Evolutionary conservation across 2,113 vertebrate species (phyloP), one percentile per base, ranked within the genome.

Genomic region (Microcebus tavaratra): DNA sequence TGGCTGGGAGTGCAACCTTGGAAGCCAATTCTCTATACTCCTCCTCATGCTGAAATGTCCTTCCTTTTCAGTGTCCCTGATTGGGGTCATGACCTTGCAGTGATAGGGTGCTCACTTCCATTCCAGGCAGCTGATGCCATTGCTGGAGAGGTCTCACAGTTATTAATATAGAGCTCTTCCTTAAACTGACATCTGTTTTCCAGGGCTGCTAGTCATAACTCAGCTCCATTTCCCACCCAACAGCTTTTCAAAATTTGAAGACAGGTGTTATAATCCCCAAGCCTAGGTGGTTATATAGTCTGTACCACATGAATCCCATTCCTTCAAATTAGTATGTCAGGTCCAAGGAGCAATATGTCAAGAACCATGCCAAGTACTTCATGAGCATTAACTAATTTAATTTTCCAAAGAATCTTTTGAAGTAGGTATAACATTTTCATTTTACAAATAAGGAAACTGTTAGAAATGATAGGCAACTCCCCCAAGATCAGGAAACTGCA

Each of bases 141-240:
- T 95, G 72, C 39, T 89, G 45, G 78, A 61, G 61, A 94, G 72
- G 42, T 73, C 86, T 87, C 36, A 53, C 12, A 6, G 84, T 78
- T 89, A 89, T 89, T 92, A 88, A 48, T 79, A 95, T 61, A 87
- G 25, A 85, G 88, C 36, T 68, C 13, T 90, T 95, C 50, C 70
- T 93, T 88, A 67, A 36, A 65, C 14, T 92, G 87, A 93, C 45
- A 31, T 76, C 57, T 86, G 87, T 36, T 94, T 45, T 84, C 42
- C 72, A 75, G 65, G 68, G 90, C 59, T 94, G 61, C 73, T 91
- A 89, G 63, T 85, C 63, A 63, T 86, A 94, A 92, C 34, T 95
- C 84, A 78, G 31, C 45, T 90, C 76, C 39, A 39, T 87, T 25
- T 96, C 78, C 36, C 50, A 81, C 25, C 42, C 39, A 92, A 48